A percentile compares a stretch with the other conserved stretches of the same genome.
phyloP scores from a whole-genome alignment of 2,113 vertebrate genomes.

The Turdus rufiventris region DNA sequence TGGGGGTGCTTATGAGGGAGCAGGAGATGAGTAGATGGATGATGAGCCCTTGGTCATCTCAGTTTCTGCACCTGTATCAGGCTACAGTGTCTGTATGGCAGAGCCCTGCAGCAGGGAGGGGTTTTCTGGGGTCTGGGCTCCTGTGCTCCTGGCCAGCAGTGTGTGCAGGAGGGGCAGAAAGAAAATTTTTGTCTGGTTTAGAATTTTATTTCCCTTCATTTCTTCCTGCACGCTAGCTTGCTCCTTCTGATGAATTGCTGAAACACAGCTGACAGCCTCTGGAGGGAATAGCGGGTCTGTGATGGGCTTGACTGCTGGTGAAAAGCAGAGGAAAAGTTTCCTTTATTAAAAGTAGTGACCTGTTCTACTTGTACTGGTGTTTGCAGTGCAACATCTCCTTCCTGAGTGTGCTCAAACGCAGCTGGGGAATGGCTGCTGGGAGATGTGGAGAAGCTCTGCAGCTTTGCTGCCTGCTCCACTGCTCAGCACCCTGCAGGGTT shows the following conservation, averaged over 20 bases:
- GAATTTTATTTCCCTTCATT: neutral
- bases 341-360: neutral
- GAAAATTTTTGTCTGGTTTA: neutral
- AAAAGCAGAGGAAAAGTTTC: neutral
- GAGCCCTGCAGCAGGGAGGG: neutral
- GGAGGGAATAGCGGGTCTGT: rapidly evolving
- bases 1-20: neutral
- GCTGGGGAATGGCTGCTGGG: neutral
- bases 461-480: neutral
- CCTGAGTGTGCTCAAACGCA: neutral
- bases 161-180: neutral
- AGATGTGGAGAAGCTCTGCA: neutral
- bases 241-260: neutral
- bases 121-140: neutral
- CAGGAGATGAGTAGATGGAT: neutral
- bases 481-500: neutral
- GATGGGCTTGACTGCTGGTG: neutral
- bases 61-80: rapidly evolving
- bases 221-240: neutral
- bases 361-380: neutral
- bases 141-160: rapidly evolving
- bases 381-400: neutral
- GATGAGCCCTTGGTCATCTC: neutral
- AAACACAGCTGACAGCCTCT: neutral
- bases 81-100: neutral